Evolutionary conservation across 2,888 invertebrate species (phyloP).

Genomic region (Drosophila buzzatii): DNA sequence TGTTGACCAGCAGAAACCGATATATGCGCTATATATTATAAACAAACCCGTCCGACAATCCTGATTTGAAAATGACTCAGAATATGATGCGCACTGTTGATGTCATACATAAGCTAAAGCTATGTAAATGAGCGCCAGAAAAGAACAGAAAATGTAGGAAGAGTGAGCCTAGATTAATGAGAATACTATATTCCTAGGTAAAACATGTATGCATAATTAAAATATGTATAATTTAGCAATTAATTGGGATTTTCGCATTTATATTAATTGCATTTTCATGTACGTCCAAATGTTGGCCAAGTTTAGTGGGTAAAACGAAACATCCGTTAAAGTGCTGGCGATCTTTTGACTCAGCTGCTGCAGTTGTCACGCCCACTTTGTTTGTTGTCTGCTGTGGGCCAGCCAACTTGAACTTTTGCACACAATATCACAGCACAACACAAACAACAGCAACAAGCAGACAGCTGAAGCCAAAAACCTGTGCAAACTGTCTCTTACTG

Average conservation of each 20-base stretch:
- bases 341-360: slow-evolving; percentile 46
- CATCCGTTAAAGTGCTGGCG: slow-evolving; percentile 37
- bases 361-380: slow-evolving; percentile 49
- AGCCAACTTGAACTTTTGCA: slow-evolving; percentile 58
- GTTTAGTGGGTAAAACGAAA: slow-evolving; percentile 26
- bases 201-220: background rate
- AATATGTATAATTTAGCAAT: background rate
- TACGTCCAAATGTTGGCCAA: slow-evolving; percentile 15
- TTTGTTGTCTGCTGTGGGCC: slow-evolving; percentile 40
- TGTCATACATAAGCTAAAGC: slow-evolving; percentile 15
- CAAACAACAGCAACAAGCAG: slow-evolving; percentile 33
- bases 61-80: slow-evolving; percentile 34
- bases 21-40: slow-evolving; percentile 13
- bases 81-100: slow-evolving; percentile 21
- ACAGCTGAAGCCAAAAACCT: slow-evolving; percentile 26
- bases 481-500: slow-evolving; percentile 51
- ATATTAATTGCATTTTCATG: slow-evolving; percentile 37
- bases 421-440: slow-evolving; percentile 46
- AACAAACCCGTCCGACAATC: slow-evolving; percentile 9
- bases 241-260: slow-evolving; percentile 1
- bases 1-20: background rate
- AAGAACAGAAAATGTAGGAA: background rate
- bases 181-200: background rate
- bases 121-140: slow-evolving; percentile 9
- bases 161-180: too few species aligned